phyloP scores from a whole-genome alignment of 2,113 vertebrate genomes.

The Felis chaus region DNA sequence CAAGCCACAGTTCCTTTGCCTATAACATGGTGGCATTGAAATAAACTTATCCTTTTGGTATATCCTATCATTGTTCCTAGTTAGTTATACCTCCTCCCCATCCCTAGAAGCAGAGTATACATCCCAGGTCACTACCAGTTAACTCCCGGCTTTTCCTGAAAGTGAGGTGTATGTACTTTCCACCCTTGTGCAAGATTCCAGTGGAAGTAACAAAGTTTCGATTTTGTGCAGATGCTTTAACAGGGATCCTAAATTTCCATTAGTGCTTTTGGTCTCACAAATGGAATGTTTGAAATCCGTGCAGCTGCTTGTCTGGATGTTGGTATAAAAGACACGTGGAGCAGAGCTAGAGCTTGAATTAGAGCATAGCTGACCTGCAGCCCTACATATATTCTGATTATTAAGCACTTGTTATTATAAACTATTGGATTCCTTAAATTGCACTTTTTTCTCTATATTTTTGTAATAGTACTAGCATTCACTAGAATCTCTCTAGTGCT shows the following conservation, averaged over 20 bases:
- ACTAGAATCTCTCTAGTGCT: not conserved
- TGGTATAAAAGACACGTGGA: not conserved
- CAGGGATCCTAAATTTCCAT: not conserved
- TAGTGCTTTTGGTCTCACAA: not conserved
- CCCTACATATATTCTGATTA: not conserved
- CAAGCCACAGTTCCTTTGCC: not conserved
- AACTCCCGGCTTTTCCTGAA: not conserved
- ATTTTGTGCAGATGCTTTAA: not conserved
- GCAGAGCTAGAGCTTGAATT: not conserved
- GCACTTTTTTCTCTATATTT: not conserved
- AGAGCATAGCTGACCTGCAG: not conserved
- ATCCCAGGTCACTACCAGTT: not conserved
- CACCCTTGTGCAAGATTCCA: not conserved
- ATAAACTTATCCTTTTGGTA: not conserved
- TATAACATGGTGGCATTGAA: not conserved
- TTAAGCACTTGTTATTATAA: not conserved
- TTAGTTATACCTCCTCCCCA: not conserved
- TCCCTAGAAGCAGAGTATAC: not conserved
- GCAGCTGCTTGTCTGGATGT: not conserved
- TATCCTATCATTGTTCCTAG: not conserved
- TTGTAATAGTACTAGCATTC: not conserved
- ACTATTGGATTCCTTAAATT: not conserved
- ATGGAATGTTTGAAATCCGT: not conserved
- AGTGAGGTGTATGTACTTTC: accelerated
- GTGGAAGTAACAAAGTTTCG: not conserved